These are phyloP conservation scores for Diarsia mendica DNA, from an alignment of 2,888 invertebrate genomes.

Conservation along the genomic window DNA sequence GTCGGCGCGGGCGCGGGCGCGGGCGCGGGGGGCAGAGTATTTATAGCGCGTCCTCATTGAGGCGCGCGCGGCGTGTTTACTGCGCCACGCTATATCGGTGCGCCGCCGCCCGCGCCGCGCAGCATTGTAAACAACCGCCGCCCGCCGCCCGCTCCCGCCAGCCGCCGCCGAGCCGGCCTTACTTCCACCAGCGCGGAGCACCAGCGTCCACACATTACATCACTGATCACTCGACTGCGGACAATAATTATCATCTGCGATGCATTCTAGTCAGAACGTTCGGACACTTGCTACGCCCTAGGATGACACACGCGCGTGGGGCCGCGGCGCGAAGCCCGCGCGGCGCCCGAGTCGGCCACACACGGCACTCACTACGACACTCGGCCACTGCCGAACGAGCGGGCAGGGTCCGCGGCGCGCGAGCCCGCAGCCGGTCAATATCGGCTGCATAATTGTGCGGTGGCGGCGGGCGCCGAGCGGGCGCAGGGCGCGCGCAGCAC, in stretches of 20 bases:
- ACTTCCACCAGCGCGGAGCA: conserved; percentile 19
- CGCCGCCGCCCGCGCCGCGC: conserved; percentile 62
- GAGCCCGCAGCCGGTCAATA: conserved; percentile 56
- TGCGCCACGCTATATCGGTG: conserved; percentile 69
- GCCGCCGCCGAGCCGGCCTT: conserved; percentile 30
- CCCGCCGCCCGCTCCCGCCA: conserved; percentile 23
- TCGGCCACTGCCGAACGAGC: conserved; percentile 32
- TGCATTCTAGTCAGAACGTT: neutral
- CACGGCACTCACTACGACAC: conserved; percentile 16
- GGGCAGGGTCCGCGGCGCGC: conserved; percentile 39
- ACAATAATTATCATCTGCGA: neutral
- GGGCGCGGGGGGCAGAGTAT: conserved; percentile 69
- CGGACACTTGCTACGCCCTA: conserved; percentile 35
- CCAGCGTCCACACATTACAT: conserved; percentile 25
- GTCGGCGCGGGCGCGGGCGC: conserved; percentile 65
- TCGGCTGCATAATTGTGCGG: conserved; percentile 50
- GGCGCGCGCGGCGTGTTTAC: conserved; percentile 71
- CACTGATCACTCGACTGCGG: conserved; percentile 43
- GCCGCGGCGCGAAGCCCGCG: conserved; percentile 15
- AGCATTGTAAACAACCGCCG: conserved; percentile 63
- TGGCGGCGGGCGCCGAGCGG: conserved; percentile 46
- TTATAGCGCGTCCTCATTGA: conserved; percentile 80
- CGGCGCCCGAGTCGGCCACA: conserved; percentile 25
- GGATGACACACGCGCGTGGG: conserved; percentile 35
- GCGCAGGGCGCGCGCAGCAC: conserved; percentile 54